Conservation (phyloP, 2,888 invertebrate species). For the Amblyteles armatorius region DNA sequence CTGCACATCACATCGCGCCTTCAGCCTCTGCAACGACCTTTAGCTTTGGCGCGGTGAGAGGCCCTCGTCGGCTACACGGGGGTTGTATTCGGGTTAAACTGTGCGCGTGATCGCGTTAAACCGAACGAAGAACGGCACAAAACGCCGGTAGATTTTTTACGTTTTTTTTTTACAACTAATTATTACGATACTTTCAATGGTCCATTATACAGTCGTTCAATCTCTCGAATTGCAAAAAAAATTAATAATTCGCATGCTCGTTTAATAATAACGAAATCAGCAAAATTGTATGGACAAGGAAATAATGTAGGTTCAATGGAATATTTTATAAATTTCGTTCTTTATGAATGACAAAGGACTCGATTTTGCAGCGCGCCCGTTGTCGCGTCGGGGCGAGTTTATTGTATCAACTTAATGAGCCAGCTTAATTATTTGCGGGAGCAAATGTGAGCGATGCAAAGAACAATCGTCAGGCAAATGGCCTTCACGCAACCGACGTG, state of each 20-base stretch:
- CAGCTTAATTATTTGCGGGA: constrained; percentile 7
- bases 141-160: constrained; percentile 15
- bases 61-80: constrained; percentile 38
- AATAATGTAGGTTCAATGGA: not conserved
- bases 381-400: constrained; percentile 37
- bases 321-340: not conserved
- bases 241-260: not conserved
- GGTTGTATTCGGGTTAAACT: constrained; percentile 63
- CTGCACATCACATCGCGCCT: not conserved
- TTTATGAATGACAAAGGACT: not conserved
- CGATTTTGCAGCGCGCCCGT: not conserved
- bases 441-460: constrained; percentile 16
- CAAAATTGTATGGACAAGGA: not conserved
- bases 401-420: constrained; percentile 55
- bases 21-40: constrained; percentile 45
- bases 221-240: not conserved
- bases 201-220: not conserved
- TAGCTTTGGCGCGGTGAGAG: constrained; percentile 60
- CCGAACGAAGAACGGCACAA: constrained; percentile 38
- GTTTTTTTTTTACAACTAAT: not conserved
- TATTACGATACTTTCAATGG: not conserved
- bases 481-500: constrained; percentile 54
- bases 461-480: constrained; percentile 24
- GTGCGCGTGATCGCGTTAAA: constrained; percentile 64
- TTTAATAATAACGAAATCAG: not conserved